Conservation (phyloP, 2,113 vertebrate genomes). For the Lathamus discolor region DNA sequence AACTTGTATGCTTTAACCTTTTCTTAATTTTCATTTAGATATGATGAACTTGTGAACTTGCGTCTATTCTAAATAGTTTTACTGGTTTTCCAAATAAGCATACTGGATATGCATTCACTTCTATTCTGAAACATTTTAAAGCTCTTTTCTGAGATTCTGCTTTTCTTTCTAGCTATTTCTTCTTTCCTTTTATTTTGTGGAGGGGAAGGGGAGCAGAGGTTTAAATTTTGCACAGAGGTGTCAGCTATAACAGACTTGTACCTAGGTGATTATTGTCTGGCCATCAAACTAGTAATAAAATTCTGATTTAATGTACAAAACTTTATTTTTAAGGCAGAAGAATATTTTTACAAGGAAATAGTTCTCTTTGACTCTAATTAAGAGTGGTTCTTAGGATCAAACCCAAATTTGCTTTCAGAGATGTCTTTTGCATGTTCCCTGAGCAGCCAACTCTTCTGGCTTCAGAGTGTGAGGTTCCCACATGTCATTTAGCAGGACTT, state of each 20-base stretch:
- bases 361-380: neutral
- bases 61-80: neutral
- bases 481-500: neutral
- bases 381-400: neutral
- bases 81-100: neutral
- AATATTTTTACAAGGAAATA: conserved; percentile 45
- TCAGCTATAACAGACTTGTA: neutral
- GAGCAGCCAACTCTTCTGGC: neutral
- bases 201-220: neutral
- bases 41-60: neutral
- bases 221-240: neutral
- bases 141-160: neutral
- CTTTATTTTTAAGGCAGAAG: neutral
- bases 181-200: neutral
- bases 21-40: neutral
- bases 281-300: conserved; percentile 47
- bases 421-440: neutral
- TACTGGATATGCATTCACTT: neutral
- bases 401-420: neutral
- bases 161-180: neutral
- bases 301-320: neutral
- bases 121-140: neutral
- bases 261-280: conserved; percentile 28
- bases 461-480: neutral
- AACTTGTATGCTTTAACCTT: neutral